Evolutionary conservation across 2,888 invertebrate genomes (phyloP), one percentile per base, ranked within the genome.

Genomic region (Leptinotarsa haldemani): DNA sequence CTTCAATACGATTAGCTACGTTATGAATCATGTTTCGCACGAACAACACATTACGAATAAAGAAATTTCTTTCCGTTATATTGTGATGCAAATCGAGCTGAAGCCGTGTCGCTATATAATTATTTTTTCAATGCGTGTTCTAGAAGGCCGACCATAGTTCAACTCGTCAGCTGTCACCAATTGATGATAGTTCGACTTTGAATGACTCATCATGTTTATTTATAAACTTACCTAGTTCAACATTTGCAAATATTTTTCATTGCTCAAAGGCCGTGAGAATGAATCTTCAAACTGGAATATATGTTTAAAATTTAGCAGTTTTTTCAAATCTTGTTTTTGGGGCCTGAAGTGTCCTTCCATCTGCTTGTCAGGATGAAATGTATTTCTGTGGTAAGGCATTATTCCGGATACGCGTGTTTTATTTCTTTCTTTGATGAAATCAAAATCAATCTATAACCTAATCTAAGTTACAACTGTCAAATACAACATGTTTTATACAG

Each of bases 111-210:
- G 56, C 56, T 22, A 22, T 56, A 22, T 13, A 56, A 15, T 56
- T 56, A 56, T 56, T 56, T 56, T 56, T 56, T 20, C 15, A 50
- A 50, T 56, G 56, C 56, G 15, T 1, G 56, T 56, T 22, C 4
- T 56, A 56, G 56, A 56, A 56, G 56, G 56, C 56, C 56, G 56
- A 20, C 56, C 56, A 56, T 56, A 56, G 56, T 56, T 20, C 56
- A 18, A 56, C 56, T 22, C 56, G 25, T 22, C 56, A 12, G 22
- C 22, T 56, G 56, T 16, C 16, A 4, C 22, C 56, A 16, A 56
- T 56, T 20, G 56, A 56, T 56, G 56, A 56, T 56, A 56, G 56
- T 18, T 56, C 12, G 56, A 56, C 56, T 56, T 16, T 15, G 22
- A 13, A 56, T 56, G 56, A 56, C 18, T 56, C 56, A 56, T 56